Conservation (phyloP, 1,140 invertebrate genomes). For the Anthonomus grandis region DNA sequence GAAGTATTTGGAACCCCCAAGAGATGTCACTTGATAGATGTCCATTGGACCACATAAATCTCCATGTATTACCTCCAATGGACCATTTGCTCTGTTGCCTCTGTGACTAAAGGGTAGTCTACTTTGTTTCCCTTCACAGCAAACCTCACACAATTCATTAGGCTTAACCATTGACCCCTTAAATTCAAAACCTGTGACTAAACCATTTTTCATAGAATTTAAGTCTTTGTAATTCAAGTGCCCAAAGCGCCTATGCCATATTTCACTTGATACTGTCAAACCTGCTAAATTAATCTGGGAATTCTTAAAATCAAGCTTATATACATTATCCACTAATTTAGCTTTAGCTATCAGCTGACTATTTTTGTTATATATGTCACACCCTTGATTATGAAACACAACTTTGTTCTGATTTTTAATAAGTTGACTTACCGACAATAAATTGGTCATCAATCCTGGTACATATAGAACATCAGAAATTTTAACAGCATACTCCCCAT, state of each 20-base stretch:
- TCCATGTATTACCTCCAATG: slow-evolving; percentile 45
- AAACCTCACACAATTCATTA: slow-evolving; percentile 33
- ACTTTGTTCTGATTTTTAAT: slow-evolving; percentile 26
- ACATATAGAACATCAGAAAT: slow-evolving; percentile 34
- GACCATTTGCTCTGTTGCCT: slow-evolving; percentile 24
- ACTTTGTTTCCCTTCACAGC: slow-evolving; percentile 41
- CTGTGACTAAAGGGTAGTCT: slow-evolving; percentile 35
- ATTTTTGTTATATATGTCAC: slow-evolving; percentile 26
- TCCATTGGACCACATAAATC: slow-evolving; percentile 41
- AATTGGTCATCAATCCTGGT: slow-evolving; percentile 29
- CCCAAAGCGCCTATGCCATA: slow-evolving; percentile 37
- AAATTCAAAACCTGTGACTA: slow-evolving; percentile 23
- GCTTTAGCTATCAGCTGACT: slow-evolving; percentile 28
- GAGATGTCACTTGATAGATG: slow-evolving; percentile 32
- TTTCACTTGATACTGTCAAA: slow-evolving; percentile 20
- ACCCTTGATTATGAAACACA: slow-evolving; percentile 27
- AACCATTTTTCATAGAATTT: slow-evolving; percentile 23
- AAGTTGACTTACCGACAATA: slow-evolving; percentile 28
- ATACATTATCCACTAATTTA: slow-evolving; percentile 31
- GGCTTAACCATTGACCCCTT: slow-evolving; percentile 17
- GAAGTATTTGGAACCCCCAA: slow-evolving; percentile 46
- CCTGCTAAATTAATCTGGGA: slow-evolving; percentile 19
- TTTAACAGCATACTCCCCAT: slow-evolving; percentile 9
- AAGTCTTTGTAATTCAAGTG: slow-evolving; percentile 35
- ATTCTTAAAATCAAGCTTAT: slow-evolving; percentile 41